Evolutionary conservation across 2,888 invertebrate species (phyloP).

Genomic region (Philaethria dido): DNA sequence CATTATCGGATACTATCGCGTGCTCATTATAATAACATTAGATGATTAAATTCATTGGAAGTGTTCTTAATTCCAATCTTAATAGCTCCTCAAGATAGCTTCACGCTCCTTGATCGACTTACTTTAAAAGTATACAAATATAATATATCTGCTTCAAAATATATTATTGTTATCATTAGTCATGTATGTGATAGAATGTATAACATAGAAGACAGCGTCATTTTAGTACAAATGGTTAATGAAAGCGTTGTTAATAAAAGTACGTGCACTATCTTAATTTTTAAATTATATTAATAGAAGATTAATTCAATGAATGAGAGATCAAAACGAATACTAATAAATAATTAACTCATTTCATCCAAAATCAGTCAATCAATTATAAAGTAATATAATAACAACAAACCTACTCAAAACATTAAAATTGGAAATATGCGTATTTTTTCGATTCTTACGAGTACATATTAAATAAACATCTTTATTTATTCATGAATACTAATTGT

Average conservation of each 20-base stretch:
- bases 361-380: too few species aligned
- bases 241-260: neutral
- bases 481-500: neutral
- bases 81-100: conserved; percentile 32
- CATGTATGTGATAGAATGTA: neutral
- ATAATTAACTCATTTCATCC: too few species aligned
- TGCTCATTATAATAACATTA: conserved; percentile 72
- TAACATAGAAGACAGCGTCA: neutral
- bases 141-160: neutral
- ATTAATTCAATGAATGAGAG: neutral
- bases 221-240: neutral
- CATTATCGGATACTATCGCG: conserved; percentile 75
- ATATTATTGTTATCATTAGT: neutral
- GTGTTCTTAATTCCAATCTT: conserved; percentile 48
- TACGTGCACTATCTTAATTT: neutral
- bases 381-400: too few species aligned
- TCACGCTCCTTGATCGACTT: conserved; percentile 13
- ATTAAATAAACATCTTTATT: neutral
- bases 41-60: conserved; percentile 54
- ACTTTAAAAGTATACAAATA: conserved; percentile 4
- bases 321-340: neutral
- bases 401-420: neutral
- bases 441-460: neutral
- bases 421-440: neutral
- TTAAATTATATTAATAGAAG: too few species aligned